phyloP scores from a whole-genome alignment of 92 coral and sea anemone species.

The Porites cylindrica region DNA sequence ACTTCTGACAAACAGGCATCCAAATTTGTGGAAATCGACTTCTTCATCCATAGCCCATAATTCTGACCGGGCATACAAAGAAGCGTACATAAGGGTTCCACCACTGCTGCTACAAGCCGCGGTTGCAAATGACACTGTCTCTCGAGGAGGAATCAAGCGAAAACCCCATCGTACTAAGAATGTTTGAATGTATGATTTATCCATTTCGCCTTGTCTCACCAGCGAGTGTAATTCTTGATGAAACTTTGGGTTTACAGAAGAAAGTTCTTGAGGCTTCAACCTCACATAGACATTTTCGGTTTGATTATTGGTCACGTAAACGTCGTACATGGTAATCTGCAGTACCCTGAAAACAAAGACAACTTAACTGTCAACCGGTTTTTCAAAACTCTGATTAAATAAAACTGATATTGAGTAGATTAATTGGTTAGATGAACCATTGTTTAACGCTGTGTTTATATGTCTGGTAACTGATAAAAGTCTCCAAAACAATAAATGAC shows the following conservation, averaged over 20 bases:
- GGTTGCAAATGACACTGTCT: not conserved
- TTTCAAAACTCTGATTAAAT: too few species aligned
- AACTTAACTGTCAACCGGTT: too few species aligned
- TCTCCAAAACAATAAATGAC: too few species aligned
- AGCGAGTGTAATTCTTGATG: not conserved
- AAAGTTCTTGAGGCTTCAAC: not conserved
- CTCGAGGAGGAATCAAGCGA: not conserved
- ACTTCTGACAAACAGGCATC: not conserved
- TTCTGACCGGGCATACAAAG: not conserved
- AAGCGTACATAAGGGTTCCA: not conserved
- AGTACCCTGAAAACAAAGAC: not conserved
- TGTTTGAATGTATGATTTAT: not conserved
- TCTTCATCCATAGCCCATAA: not conserved
- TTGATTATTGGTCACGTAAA: not conserved
- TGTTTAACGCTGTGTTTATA: too few species aligned
- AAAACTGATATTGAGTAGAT: too few species aligned
- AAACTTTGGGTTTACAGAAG: not conserved
- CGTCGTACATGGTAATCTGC: not conserved
- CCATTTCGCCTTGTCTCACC: not conserved
- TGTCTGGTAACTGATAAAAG: too few species aligned
- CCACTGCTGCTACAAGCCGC: too few species aligned
- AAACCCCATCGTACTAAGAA: constrained; percentile 3
- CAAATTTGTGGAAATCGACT: not conserved
- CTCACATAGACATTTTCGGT: not conserved
- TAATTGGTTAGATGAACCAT: too few species aligned